These are phyloP conservation scores for Drosophila hydei DNA, from an alignment of 1,140 invertebrate genomes.

Conservation along the genomic window DNA sequence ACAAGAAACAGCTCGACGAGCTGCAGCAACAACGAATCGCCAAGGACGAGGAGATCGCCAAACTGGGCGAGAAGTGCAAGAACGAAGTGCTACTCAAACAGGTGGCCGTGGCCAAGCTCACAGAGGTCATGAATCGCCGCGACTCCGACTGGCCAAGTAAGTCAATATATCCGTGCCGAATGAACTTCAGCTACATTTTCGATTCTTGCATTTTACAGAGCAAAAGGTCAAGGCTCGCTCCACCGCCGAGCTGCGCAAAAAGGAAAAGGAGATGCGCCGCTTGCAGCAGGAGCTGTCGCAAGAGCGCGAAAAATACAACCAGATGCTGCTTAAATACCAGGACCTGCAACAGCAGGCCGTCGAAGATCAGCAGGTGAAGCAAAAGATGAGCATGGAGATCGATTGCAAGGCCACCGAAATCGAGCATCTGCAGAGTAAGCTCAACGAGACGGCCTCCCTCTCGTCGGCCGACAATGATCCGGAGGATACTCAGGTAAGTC, in stretches of 20 bases:
- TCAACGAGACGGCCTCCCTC: conserved; percentile 95
- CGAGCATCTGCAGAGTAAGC: conserved; percentile 94
- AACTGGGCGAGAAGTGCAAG: conserved; percentile 93
- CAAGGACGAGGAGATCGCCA: conserved; percentile 91
- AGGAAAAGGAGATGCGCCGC: conserved; percentile 97
- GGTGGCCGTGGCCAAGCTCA: conserved; percentile 98
- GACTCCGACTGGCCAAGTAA: conserved; percentile 78
- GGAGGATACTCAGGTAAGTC: conserved; percentile 86
- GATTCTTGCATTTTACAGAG: conserved; percentile 74
- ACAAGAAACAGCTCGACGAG: conserved; percentile 89
- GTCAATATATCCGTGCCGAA: conserved; percentile 11
- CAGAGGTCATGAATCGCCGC: conserved; percentile 96
- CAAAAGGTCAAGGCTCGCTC: conserved; percentile 90
- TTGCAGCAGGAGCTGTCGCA: conserved; percentile 97
- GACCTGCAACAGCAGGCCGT: conserved; percentile 90
- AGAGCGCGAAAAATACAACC: conserved; percentile 96
- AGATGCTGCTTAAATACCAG: conserved; percentile 92
- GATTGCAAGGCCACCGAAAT: conserved; percentile 98
- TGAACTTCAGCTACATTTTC: background rate
- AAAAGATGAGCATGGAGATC: conserved; percentile 95
- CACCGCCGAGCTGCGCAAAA: conserved; percentile 91
- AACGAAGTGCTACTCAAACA: conserved; percentile 95
- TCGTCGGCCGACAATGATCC: conserved; percentile 95
- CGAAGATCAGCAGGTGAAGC: conserved; percentile 88
- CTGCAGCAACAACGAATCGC: conserved; percentile 86